A percentile compares a stretch with the other conserved stretches of the same genome.
Conservation (phyloP, 92 coral and sea anemone species). For the Parazoanthus swiftii region DNA sequence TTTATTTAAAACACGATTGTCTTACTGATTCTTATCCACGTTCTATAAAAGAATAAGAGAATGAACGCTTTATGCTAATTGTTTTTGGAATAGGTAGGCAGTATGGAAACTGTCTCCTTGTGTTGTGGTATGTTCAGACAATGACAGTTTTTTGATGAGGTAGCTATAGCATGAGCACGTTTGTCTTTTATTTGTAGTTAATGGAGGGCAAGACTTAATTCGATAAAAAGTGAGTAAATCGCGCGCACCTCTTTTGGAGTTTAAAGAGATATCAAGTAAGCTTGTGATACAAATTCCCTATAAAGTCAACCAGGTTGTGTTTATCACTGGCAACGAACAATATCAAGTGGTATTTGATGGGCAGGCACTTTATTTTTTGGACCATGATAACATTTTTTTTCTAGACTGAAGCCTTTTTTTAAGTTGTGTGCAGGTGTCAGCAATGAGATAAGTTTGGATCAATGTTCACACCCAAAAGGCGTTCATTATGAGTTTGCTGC, state of each 20-base stretch:
- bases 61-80: too few relatives aligned
- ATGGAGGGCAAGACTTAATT: too few relatives aligned
- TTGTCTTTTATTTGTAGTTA: too few relatives aligned
- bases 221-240: not conserved
- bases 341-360: slow-evolving; percentile 35
- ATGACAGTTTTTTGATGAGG: too few relatives aligned
- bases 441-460: slow-evolving; percentile 1
- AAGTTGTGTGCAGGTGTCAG: not conserved
- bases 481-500: too few relatives aligned
- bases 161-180: too few relatives aligned
- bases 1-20: too few relatives aligned
- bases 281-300: slow-evolving; percentile 11
- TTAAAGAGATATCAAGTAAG: slow-evolving; percentile 44
- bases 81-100: too few relatives aligned
- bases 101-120: too few relatives aligned
- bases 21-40: too few relatives aligned
- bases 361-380: slow-evolving; percentile 24
- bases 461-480: not conserved
- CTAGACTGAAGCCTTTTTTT: not conserved
- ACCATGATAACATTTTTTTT: not conserved
- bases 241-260: slow-evolving; percentile 43
- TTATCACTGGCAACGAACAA: slow-evolving; percentile 41
- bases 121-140: too few relatives aligned
- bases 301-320: slow-evolving; percentile 39
- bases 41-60: too few relatives aligned